Conservation (phyloP, 2,113 vertebrate genomes). For the Indicator indicator region DNA sequence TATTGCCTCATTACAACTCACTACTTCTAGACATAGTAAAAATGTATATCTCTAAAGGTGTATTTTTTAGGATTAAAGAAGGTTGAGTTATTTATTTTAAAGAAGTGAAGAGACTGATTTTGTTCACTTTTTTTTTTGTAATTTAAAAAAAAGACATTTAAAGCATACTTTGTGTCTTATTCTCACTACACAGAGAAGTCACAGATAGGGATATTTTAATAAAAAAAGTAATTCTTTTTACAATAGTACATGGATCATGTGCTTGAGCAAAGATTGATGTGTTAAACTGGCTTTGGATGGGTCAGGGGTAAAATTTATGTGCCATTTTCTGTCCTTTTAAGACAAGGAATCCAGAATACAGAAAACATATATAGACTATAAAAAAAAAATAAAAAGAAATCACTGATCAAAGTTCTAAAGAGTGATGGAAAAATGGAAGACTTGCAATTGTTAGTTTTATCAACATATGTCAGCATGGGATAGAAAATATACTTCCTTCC, state of each 20-base stretch:
- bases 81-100: conserved; percentile 2
- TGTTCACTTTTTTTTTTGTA: neutral
- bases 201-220: neutral
- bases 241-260: neutral
- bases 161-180: neutral
- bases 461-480: neutral
- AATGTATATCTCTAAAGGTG: neutral
- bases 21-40: neutral
- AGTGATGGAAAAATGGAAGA: neutral
- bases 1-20: neutral
- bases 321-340: neutral
- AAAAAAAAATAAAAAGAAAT: neutral
- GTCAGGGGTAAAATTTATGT: neutral
- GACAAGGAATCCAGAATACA: neutral
- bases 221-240: neutral
- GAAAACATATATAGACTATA: neutral
- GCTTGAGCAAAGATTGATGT: neutral
- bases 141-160: neutral
- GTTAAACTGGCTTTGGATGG: neutral
- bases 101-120: neutral
- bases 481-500: neutral
- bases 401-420: neutral
- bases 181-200: neutral
- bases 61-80: conserved; percentile 50
- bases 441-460: neutral